Evolutionary conservation across 2,888 invertebrate species (phyloP), one percentile per base, ranked within the genome.

Genomic region (Gandaritis pyraliata): DNA sequence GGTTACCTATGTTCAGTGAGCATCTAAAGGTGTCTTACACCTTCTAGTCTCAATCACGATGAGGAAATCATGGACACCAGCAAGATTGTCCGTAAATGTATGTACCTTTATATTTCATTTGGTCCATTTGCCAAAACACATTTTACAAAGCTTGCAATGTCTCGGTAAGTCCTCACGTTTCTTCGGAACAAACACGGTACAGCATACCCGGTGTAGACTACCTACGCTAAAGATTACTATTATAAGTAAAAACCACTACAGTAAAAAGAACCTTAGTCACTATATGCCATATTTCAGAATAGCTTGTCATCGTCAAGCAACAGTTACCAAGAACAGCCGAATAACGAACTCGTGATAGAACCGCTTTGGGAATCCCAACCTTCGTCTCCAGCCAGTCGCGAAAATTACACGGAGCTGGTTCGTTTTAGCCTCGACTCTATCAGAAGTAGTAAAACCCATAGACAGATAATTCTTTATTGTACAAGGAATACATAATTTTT

Each of bases 241-340:
- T 2, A 6, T 23, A 23, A 5, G 23, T 23, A 23, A 23, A 23
- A 23, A 23, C 2, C 23, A 23, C 23, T 6, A 2, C 23, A 23
- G 23, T 6, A 23, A 23, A 23, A 23, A 1, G 10, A 33, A 33
- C 10, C 5, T 33, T 1, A 15, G 8, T 13, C 13, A 7, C 10
- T 10, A 16, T 16, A 10, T 41, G 8, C 10, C n/a, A 11, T 29
- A 68, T 77, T 75, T 49, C 85, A 93, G 93, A 85, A 83, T 61
- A 81, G 84, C 69, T 76, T 87, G 16, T 92, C 94, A 38, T n/a
- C n/a, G n/a, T 94, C 94, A 48, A 89, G 5, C 13, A 6, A n/a
- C 15, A 8, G 8, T 15, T 41, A 7, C 15, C 7, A 15, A 4
- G 13, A 15, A 6, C 38, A 38, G 7, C 15, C 7, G 8, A 41